phyloP scores from a whole-genome alignment of 1,140 invertebrate genomes.

The Phenacoccus solenopsis region DNA sequence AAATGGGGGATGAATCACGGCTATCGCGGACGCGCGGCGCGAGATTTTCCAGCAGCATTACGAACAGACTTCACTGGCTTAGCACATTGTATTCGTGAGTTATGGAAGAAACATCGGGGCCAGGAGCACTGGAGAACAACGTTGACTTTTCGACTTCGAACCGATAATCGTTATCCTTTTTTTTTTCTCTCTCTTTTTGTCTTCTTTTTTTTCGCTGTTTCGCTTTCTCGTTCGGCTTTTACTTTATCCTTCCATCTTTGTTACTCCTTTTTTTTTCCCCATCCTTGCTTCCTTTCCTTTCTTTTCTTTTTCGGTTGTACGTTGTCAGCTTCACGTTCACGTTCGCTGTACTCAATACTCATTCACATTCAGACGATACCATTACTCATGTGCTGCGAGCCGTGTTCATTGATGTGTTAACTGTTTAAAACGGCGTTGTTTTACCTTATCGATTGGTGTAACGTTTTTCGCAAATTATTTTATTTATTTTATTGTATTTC shows the following conservation, averaged over 20 bases:
- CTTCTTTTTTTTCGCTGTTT: background rate
- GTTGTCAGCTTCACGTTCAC: background rate
- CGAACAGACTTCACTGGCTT: background rate
- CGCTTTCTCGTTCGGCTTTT: background rate
- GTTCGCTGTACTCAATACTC: too few species aligned
- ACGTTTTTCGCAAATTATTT: background rate
- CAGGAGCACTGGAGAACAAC: background rate
- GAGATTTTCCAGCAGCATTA: background rate
- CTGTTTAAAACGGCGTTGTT: background rate
- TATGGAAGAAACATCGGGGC: background rate
- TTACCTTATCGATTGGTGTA: background rate
- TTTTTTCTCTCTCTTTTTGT: background rate
- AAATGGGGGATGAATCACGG: constrained; percentile 14
- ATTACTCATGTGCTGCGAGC: background rate
- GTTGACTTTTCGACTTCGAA: background rate
- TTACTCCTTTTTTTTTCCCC: too few species aligned
- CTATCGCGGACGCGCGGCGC: constrained; percentile 6
- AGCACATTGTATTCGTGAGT: constrained; percentile 1
- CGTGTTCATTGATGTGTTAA: constrained; percentile 15
- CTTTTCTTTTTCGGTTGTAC: background rate
- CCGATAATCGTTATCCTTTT: background rate
- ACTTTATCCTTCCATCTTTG: background rate
- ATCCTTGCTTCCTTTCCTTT: too few species aligned
- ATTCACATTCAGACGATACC: background rate
- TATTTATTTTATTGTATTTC: background rate